Base-by-base conservation (phyloP, 2,113 vertebrate genomes). In the Callospermophilus lateralis region DNA sequence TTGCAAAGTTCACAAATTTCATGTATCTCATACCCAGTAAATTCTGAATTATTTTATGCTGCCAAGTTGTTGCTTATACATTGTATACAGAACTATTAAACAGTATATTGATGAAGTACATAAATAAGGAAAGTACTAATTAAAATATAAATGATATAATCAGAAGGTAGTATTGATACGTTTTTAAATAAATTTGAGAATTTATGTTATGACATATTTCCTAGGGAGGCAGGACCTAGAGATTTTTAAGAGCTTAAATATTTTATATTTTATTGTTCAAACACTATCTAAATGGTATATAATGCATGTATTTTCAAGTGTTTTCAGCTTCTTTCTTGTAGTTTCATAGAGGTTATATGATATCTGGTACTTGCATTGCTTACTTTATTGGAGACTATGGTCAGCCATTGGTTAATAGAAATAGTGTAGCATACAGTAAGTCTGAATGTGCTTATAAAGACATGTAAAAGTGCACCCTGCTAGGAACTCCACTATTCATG, bases 391-490 rank as follows among this genome's bases (percentile, higher is more conserved):
- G 93, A 89, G 92, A 65, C 61, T 94, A 32, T n/a, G 84, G 91
- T 78, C 76, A 96, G 97, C 94, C n/a, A 2, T 65, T 95, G 95
- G 93, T 98, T 98, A 97, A 95, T 79, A 97, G 95, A 95, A 97
- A 98, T 85, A 96, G 95, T 90, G 96, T 78, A 97, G 94, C 96
- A 6, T 98, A 96, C 89, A 97, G 98, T 97, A 94, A 98, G 97
- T 98, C 98, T 98, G 98, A 98, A 98, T 96, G 96, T 98, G 97
- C 93, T 98, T 98, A 98, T 97, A 98, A 97, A 97, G 97, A 98
- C 98, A 98, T 98, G 98, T 98, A 98, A 99, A 98, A 98, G 97
- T 95, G 95, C 98, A 98, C 97, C 98, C 98, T 98, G 97, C 98
- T 97, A 98, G 97, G 98, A 98, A 97, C 97, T 98, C 98, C 94